Base-by-base conservation (phyloP, 2,797 vertebrate species). In the Rhinophrynus dorsalis region DNA sequence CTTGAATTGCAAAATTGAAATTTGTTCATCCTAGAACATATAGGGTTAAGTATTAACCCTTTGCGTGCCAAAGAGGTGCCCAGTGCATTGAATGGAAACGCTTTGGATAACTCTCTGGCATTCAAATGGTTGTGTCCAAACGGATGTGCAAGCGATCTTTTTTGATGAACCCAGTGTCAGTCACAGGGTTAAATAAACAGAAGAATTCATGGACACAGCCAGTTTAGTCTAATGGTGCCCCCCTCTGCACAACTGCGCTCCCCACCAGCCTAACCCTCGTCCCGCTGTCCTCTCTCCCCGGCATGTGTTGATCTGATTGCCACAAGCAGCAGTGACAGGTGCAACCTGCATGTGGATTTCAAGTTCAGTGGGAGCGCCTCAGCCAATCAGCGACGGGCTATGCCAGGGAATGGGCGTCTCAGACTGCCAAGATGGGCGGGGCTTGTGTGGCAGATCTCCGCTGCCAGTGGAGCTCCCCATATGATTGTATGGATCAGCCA, bases 401-500 rank as follows among this genome's bases (percentile, higher is more conserved):
- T 15, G 11, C 0, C 11, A 3, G 2, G 2, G 23, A 51, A 45
- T 30, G 56, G 69, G 69, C 61, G 69, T 38, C 4, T 20, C 5
- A 1, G 12, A 3, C 12, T 51, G 13, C 40, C 8, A 13, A 12
- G 32, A 29, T 17, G 42, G 60, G 68, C 29, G 61, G 27, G 59
- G 30, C 29, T 26, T 55, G 15, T 58, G 52, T 57, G 59, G 52
- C 52, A 50, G 68, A 24, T 58, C 54, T 72, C 32, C 21, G 55
- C 54, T 58, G 60, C 26, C 44, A n/a, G 42, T 51, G 2, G 40
- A 13, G 61, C 62, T 66, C 27, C 11, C 69, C 61, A 66, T 73
- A 66, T 51, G 60, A 72, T 65, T 72, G 61, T 38, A 72, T 73
- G 62, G 54, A 59, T n/a, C n/a, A n/a, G 38, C 35, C 13, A 40